Base-by-base conservation (phyloP, 1,140 invertebrate species). In the Asbolus verrucosus region DNA sequence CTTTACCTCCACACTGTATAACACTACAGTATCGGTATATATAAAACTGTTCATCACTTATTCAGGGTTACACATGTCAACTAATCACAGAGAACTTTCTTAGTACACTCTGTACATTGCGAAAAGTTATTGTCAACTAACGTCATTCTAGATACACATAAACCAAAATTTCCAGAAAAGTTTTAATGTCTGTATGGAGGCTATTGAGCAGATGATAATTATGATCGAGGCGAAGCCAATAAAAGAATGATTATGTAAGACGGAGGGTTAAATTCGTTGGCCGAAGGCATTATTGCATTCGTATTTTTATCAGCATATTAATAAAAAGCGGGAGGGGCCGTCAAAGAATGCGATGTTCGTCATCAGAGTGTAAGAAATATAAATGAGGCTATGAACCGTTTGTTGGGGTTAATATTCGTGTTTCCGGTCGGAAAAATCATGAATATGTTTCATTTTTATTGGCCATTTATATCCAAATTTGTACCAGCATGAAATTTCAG, bases 401-500 rank as follows among this genome's bases (percentile, higher is more conserved):
- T 72, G 71, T 68, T 71, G 68, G 73, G 76, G 75, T 79, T 78
- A 78, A 77, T 77, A 78, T 75, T 73, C 73, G 73, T 69, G 72
- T 81, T 80, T 79, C 75, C 76, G 76, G 70, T 73, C 72, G 78
- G 75, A 80, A 79, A 78, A 79, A 81, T 78, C 78, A 81, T 81
- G 79, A 81, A 81, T 81, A 81, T 80, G 77, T 80, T 81, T 81
- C 78, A 81, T 80, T 81, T 71, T 81, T 79, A 79, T 81, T 76
- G 79, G 76, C 77, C 79, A 77, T 80, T 80, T 80, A 78, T 77
- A 78, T 75, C 75, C 69, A 75, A 74, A 73, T 74, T 71, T 69
- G 66, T 73, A 75, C 71, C 71, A 73, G 50, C 21, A 75, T 75
- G 50, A 77, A 67, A 74, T 71, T 69, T 63, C 59, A 68, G 74